These are phyloP conservation scores for Eidolon dupreanum DNA, from an alignment of 2,797 vertebrate genomes.

Conservation along the genomic window DNA sequence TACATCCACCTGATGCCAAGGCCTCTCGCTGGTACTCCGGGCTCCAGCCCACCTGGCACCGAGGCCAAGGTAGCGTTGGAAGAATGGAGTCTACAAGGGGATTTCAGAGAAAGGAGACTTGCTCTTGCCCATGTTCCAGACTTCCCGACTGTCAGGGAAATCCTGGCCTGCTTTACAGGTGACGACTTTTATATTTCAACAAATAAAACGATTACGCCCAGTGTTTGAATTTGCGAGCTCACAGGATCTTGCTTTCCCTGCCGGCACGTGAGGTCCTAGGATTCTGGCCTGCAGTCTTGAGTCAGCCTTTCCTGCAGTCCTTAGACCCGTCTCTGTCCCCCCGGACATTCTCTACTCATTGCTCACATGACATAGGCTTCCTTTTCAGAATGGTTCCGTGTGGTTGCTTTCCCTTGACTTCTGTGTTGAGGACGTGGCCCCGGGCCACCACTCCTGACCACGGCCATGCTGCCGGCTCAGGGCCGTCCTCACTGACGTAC, in stretches of 20 bases:
- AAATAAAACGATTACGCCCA: background rate
- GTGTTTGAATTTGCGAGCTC: background rate
- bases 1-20: background rate
- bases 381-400: rapidly evolving
- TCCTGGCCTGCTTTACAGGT: background rate
- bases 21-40: background rate
- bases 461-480: background rate
- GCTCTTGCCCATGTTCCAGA: background rate
- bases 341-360: no score
- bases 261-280: background rate
- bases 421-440: background rate
- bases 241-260: background rate
- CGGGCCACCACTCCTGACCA: background rate
- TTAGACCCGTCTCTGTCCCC: background rate
- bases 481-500: rapidly evolving
- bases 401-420: background rate
- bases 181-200: background rate
- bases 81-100: rapidly evolving
- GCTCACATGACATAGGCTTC: background rate
- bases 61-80: background rate
- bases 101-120: background rate
- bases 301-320: background rate
- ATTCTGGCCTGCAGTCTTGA: background rate
- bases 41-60: rapidly evolving
- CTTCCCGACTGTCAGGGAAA: background rate